Conservation (phyloP, 2,888 invertebrate species). For the Calliscelio sp. region DNA sequence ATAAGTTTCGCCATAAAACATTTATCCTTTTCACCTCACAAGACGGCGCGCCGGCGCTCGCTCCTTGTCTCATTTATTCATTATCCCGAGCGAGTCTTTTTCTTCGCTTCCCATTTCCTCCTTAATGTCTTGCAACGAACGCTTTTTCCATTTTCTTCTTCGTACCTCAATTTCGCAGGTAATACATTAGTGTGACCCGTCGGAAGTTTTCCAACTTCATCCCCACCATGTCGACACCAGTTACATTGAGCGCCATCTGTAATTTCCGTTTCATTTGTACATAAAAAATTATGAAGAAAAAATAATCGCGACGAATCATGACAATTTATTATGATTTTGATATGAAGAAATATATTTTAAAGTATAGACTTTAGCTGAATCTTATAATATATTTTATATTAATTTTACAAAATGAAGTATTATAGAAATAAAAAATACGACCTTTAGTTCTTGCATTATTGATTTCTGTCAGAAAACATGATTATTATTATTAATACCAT, state of each 20-base stretch:
- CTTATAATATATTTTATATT: no score
- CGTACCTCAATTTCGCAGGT: conserved; percentile 66
- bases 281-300: conserved; percentile 6
- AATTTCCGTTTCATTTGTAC: conserved; percentile 38
- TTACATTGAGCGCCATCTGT: conserved; percentile 3
- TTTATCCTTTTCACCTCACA: conserved; percentile 73
- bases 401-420: no score
- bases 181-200: conserved; percentile 63
- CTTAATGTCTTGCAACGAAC: conserved; percentile 65
- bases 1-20: conserved; percentile 78
- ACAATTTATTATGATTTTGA: no score
- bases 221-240: conserved; percentile 17
- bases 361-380: no score
- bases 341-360: no score
- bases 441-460: no score
- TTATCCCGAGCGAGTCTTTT: conserved; percentile 68
- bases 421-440: no score
- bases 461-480: no score
- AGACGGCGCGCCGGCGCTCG: conserved; percentile 42
- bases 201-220: conserved; percentile 42
- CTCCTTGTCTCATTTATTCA: conserved; percentile 75
- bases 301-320: neutral
- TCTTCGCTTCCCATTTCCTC: conserved; percentile 67
- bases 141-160: conserved; percentile 72
- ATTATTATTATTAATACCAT: no score